Conservation (phyloP, 2,113 vertebrate species). For the Peromyscus maniculatus region DNA sequence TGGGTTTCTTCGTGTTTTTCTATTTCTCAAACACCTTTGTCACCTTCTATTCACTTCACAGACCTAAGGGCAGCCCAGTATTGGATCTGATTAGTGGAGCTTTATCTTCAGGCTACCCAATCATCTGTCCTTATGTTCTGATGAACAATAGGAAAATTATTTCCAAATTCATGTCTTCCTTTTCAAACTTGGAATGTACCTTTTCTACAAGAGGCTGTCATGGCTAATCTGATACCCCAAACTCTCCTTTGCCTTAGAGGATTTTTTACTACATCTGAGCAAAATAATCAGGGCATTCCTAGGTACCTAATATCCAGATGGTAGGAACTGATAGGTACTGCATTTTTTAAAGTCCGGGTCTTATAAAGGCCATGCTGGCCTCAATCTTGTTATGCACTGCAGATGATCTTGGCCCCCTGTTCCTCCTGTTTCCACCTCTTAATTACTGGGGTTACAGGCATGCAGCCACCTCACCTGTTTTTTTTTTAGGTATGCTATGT, state of each 20-base stretch:
- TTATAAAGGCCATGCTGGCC: neutral
- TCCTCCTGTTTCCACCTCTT: neutral
- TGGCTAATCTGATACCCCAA: neutral
- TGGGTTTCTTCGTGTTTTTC: neutral
- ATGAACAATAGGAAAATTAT: neutral
- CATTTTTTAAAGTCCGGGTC: neutral
- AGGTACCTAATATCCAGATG: neutral
- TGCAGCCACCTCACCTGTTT: neutral
- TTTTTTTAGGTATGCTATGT: neutral
- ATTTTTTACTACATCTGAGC: neutral
- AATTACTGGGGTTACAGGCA: neutral
- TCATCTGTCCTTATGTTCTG: neutral
- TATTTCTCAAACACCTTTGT: neutral
- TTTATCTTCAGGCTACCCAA: neutral
- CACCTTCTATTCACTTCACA: neutral
- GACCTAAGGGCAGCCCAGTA: neutral
- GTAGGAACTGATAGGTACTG: neutral
- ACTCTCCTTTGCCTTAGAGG: neutral
- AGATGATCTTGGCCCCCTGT: neutral
- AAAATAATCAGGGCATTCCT: neutral
- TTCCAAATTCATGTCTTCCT: slow-evolving; percentile 1
- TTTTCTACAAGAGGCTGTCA: neutral
- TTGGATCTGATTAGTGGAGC: neutral
- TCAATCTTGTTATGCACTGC: neutral
- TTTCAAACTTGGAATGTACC: neutral